Percentiles rank a stretch among this genome's conserved stretches.
These are phyloP conservation scores for Enteromius treurensis DNA, from an alignment of 2,797 vertebrate genomes.

Conservation along the genomic window DNA sequence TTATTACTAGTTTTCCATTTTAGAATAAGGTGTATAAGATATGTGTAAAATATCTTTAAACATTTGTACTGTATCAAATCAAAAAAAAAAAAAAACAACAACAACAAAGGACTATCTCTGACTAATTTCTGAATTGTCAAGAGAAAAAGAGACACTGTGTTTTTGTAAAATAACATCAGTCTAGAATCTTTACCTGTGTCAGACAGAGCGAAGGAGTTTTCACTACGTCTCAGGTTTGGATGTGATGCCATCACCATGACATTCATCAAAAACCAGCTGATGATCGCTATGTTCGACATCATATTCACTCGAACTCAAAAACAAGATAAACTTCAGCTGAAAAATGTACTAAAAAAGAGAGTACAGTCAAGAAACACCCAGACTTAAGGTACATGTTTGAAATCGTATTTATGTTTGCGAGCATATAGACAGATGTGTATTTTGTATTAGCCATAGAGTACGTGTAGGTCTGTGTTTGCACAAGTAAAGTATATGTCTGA, in stretches of 20 bases:
- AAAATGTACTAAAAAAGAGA: slow-evolving; percentile 20
- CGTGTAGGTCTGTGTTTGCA: neutral
- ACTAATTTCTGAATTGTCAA: neutral
- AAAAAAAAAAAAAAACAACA: too few species aligned
- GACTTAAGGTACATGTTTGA: neutral
- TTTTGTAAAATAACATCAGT: slow-evolving; percentile 10
- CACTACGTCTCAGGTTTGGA: slow-evolving; percentile 46
- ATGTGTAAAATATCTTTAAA: neutral
- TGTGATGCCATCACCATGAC: slow-evolving; percentile 65
- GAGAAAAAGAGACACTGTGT: neutral
- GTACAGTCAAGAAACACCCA: neutral
- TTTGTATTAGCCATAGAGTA: neutral
- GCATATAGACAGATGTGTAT: neutral
- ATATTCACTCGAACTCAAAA: slow-evolving; percentile 14
- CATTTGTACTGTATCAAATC: neutral
- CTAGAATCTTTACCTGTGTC: slow-evolving; percentile 64
- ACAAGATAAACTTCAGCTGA: slow-evolving; percentile 8
- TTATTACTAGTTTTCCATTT: neutral
- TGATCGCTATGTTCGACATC: slow-evolving; percentile 59
- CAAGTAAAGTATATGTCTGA: neutral
- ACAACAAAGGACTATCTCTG: too few species aligned
- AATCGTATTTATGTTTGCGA: slow-evolving; percentile 14
- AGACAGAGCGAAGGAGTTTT: slow-evolving; percentile 64
- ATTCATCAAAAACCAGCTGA: slow-evolving; percentile 67
- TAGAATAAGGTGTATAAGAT: neutral